A percentile compares a stretch with the other conserved stretches of the same genome.
Conservation (phyloP, 2,888 invertebrate genomes). For the Drosophila lacicola region DNA sequence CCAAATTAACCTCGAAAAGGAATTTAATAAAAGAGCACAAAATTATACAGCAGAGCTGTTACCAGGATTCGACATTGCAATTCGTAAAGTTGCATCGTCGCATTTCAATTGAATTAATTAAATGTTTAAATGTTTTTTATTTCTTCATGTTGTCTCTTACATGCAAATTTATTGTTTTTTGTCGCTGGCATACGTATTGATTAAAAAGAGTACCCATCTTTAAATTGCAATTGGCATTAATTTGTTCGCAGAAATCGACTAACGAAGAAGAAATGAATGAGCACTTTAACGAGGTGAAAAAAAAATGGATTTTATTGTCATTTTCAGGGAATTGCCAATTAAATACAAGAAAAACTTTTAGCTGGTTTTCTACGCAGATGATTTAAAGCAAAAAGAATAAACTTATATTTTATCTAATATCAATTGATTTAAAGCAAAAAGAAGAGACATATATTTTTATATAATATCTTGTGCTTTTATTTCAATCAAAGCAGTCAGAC, state of each 20-base stretch:
- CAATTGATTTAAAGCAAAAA: too few relatives aligned
- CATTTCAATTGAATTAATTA: constrained; percentile 73
- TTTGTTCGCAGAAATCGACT: constrained; percentile 18
- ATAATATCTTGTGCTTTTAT: too few relatives aligned
- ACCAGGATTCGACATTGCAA: constrained; percentile 21
- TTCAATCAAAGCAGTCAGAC: too few relatives aligned
- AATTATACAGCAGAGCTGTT: constrained; percentile 43
- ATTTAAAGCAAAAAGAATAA: too few relatives aligned
- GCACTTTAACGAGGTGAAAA: constrained; percentile 1
- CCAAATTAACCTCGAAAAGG: constrained; percentile 16
- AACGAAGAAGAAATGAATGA: constrained; percentile 10
- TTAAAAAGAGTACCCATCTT: constrained; percentile 55
- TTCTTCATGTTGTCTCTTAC: constrained; percentile 45
- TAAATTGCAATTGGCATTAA: constrained; percentile 32
- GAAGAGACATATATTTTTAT: too few relatives aligned
- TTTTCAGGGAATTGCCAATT: background rate
- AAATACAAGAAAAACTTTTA: background rate
- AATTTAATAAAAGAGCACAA: constrained; percentile 26
- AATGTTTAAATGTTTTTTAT: constrained; percentile 60
- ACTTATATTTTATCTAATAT: too few relatives aligned
- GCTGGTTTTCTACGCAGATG: too few relatives aligned
- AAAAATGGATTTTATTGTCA: constrained; percentile 2
- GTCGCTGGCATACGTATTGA: constrained; percentile 38
- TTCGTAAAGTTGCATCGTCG: constrained; percentile 38
- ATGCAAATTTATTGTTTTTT: constrained; percentile 69